Conservation (phyloP, 2,113 vertebrate genomes). For the Regulus satrapa region DNA sequence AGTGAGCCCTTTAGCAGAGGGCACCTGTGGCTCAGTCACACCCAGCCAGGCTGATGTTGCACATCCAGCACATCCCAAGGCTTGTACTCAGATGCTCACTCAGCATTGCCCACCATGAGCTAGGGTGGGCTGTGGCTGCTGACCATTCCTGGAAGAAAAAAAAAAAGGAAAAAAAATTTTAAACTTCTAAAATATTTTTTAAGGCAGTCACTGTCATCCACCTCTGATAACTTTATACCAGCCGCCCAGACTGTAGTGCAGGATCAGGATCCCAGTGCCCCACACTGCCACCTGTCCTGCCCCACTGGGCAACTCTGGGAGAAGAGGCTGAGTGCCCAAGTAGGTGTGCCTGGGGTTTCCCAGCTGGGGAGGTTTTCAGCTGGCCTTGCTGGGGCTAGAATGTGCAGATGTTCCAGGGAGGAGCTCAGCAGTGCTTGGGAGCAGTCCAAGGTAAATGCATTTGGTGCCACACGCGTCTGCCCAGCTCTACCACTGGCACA, state of each 20-base stretch:
- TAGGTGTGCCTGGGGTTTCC: background rate
- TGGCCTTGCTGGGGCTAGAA: background rate
- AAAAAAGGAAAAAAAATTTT: fast-evolving
- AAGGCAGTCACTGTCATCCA: background rate
- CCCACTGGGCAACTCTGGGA: fast-evolving
- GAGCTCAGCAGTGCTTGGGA: background rate
- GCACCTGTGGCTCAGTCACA: background rate
- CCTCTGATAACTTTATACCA: background rate
- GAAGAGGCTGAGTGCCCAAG: background rate
- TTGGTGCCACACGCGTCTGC: background rate
- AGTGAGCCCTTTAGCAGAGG: background rate
- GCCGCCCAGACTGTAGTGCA: background rate
- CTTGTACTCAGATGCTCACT: background rate
- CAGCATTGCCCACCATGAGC: background rate
- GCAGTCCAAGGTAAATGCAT: background rate
- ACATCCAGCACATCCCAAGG: background rate
- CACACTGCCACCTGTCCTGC: background rate
- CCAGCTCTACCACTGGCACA: background rate
- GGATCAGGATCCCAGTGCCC: background rate
- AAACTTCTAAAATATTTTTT: background rate
- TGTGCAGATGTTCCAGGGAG: background rate
- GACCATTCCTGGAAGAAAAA: background rate
- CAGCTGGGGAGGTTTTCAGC: background rate
- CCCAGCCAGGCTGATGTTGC: fast-evolving
- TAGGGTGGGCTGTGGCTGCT: background rate